Percentiles rank a stretch among this genome's conserved stretches.
These are phyloP conservation scores for Bombyx mandarina DNA, from an alignment of 1,140 invertebrate species.

Conservation along the genomic window DNA sequence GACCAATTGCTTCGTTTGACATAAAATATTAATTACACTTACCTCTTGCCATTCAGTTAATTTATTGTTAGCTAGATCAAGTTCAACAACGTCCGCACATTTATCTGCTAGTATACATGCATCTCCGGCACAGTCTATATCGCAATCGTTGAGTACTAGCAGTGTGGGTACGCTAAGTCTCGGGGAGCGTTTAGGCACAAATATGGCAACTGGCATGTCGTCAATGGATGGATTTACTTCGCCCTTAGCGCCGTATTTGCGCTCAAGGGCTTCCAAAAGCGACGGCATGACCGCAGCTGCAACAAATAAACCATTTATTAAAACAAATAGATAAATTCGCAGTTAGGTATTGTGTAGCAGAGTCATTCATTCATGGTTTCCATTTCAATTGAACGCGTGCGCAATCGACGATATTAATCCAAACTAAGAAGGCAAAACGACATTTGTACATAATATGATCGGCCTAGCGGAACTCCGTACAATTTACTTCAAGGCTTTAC, in stretches of 20 bases:
- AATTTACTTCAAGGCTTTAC: constrained; percentile 6
- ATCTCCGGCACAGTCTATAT: constrained; percentile 89
- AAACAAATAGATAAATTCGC: not conserved
- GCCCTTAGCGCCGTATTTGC: constrained; percentile 82
- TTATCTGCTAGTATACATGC: constrained; percentile 82
- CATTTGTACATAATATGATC: not conserved
- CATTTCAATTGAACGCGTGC: constrained; percentile 13
- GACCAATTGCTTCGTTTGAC: too few relatives aligned
- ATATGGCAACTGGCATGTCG: constrained; percentile 81
- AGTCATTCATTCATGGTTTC: constrained; percentile 13
- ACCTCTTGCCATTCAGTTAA: constrained; percentile 88
- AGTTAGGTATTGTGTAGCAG: not conserved
- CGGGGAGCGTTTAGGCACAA: constrained; percentile 85
- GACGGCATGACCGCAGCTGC: constrained; percentile 78
- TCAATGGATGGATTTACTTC: constrained; percentile 73
- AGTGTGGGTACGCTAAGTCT: constrained; percentile 83
- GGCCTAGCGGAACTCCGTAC: constrained; percentile 12
- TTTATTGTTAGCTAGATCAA: constrained; percentile 92
- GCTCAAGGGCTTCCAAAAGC: constrained; percentile 85
- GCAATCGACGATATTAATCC: constrained; percentile 14
- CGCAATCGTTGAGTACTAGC: constrained; percentile 90
- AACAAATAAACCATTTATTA: constrained; percentile 8
- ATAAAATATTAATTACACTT: constrained; percentile 19
- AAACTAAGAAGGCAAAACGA: not conserved
- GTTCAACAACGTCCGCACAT: constrained; percentile 88